Evolutionary conservation across 2,888 invertebrate species (phyloP), one percentile per base, ranked within the genome.

Genomic region (Lasioglossum villosulum): DNA sequence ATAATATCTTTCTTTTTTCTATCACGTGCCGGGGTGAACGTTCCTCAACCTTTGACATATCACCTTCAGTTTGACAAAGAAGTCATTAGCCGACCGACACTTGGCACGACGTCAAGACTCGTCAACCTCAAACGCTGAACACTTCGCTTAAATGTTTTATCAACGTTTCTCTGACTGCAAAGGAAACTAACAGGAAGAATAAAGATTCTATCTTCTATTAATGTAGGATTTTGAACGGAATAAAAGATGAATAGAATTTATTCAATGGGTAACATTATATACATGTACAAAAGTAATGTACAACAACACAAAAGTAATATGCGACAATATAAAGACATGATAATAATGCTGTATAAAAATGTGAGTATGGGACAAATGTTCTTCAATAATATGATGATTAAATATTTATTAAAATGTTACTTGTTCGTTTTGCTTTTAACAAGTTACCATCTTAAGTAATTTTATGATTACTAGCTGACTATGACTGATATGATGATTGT

Each of bases 11-110:
- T 56, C 19, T 74, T 78, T 70, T 79, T 75, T 72, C 56, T n/a
- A 68, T 37, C 56, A 14, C 30, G 37, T 63, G 37, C 27, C 56
- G 82, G 30, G 86, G 81, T 88, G 88, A 88, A 88, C 81, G 88
- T 77, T 80, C 88, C 76, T 52, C 63, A 79, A 86, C 80, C 86
- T 86, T 84, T 86, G 83, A 88, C 86, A 59, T 74, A 56, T 75
- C 79, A 30, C 78, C 78, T 87, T 79, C 80, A 71, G 87, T 84
- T 84, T 75, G 79, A 77, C 75, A 77, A 59, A 85, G 87, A 52
- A 80, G 73, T 87, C 87, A 74, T 87, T 83, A 83, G 80, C 80
- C 86, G 70, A 42, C 56, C 75, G 77, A 80, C 52, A 70, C 77
- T 78, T 86, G 83, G 80, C 86, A 75, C 71, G 70, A 23, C 52